Evolutionary conservation across 1,140 invertebrate genomes (phyloP).

Genomic region (Apis cerana): DNA sequence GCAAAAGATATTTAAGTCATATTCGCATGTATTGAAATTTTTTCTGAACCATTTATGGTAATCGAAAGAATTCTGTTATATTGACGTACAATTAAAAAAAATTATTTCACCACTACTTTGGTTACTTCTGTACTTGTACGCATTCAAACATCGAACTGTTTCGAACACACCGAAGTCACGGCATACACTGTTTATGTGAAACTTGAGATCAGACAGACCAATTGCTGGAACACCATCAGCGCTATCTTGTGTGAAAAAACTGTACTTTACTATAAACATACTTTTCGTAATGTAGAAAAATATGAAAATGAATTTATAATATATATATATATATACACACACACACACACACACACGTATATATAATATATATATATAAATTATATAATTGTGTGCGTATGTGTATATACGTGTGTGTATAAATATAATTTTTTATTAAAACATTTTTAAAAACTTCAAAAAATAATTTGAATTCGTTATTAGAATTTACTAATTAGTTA

Average conservation of each 20-base stretch:
- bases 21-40: no score
- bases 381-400: no score
- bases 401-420: no score
- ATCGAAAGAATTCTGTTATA: neutral
- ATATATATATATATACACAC: no score
- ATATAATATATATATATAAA: no score
- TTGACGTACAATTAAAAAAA: neutral
- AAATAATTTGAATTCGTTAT: no score
- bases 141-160: constrained; percentile 22
- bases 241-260: constrained; percentile 1
- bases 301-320: neutral
- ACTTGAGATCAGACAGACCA: constrained; percentile 27
- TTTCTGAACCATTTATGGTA: no score
- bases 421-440: neutral
- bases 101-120: constrained; percentile 21
- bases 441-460: no score
- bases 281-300: neutral
- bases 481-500: neutral
- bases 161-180: constrained; percentile 33
- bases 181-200: constrained; percentile 35
- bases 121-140: constrained; percentile 4
- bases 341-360: no score
- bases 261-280: neutral
- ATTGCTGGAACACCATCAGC: constrained; percentile 7
- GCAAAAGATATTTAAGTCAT: neutral